These are phyloP conservation scores for Otocyon megalotis DNA, from an alignment of 2,113 vertebrate genomes.

Conservation along the genomic window DNA sequence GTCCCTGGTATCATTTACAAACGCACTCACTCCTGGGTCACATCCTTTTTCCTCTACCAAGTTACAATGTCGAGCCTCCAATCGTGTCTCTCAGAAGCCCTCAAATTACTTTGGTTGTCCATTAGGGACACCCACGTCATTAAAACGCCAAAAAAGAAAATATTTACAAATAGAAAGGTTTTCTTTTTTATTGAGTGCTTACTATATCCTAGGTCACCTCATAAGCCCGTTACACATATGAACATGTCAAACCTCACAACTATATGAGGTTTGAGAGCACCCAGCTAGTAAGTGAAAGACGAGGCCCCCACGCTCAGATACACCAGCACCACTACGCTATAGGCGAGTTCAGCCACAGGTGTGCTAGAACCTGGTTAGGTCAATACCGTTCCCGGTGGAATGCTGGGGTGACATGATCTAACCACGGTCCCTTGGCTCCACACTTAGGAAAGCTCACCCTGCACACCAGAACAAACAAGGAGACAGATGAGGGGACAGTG, in stretches of 20 bases:
- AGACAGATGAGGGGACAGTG: not conserved
- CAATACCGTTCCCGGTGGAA: not conserved
- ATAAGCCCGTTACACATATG: not conserved
- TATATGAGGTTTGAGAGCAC: not conserved
- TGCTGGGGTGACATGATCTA: not conserved
- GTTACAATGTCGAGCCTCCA: not conserved
- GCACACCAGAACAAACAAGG: not conserved
- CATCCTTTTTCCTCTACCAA: not conserved
- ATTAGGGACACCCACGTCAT: not conserved
- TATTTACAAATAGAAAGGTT: not conserved
- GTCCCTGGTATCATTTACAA: not conserved
- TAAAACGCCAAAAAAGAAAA: not conserved
- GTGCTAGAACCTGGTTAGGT: not conserved
- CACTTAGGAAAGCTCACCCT: not conserved
- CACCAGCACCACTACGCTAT: not conserved
- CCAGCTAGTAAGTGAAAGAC: not conserved
- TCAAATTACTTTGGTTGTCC: not conserved
- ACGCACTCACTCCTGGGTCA: not conserved
- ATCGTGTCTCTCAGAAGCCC: not conserved
- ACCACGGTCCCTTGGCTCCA: not conserved
- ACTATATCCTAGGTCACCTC: rapidly evolving
- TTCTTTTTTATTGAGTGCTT: not conserved
- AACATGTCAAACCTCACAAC: not conserved
- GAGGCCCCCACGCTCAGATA: not conserved
- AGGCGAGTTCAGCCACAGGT: not conserved